Evolutionary conservation across 1,140 invertebrate genomes (phyloP).

Genomic region (Cyphomyrmex costatus): DNA sequence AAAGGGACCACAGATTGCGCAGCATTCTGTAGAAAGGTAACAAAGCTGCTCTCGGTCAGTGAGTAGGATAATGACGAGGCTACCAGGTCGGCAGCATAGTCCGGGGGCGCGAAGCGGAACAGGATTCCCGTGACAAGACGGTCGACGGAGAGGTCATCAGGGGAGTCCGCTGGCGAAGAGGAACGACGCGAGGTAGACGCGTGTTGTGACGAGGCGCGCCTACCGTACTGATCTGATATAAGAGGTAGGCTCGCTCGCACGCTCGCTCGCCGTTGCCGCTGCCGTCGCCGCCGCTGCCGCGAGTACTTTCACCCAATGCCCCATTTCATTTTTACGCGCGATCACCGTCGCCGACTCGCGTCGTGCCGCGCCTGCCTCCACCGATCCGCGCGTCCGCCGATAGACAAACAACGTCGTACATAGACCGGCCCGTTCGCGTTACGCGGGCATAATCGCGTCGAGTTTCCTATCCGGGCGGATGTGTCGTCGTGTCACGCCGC

Average conservation of each 20-base stretch:
- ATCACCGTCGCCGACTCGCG: conserved; percentile 62
- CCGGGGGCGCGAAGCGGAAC: conserved; percentile 8
- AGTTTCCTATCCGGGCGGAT: conserved; percentile 16
- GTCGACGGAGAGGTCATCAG: conserved; percentile 41
- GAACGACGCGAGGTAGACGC: conserved; percentile 42
- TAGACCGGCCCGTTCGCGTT: conserved; percentile 22
- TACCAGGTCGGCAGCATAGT: conserved; percentile 59
- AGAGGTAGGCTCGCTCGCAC: conserved; percentile 63
- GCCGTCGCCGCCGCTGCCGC: conserved; percentile 69
- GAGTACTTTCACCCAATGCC: conserved; percentile 87
- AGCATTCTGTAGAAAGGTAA: conserved; percentile 74
- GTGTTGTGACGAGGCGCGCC: conserved; percentile 59
- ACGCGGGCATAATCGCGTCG: conserved; percentile 25
- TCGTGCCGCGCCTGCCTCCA: conserved; percentile 54
- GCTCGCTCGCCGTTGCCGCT: conserved; percentile 61
- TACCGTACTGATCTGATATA: conserved; percentile 81
- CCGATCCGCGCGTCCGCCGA: conserved; percentile 3
- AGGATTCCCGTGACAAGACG: conserved; percentile 27
- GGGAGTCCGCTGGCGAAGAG: conserved; percentile 10
- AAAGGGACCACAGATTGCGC: conserved; percentile 72
- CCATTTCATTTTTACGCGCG: conserved; percentile 86
- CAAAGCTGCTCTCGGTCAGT: conserved; percentile 33
- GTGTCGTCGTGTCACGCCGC: background rate
- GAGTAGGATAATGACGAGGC: background rate
- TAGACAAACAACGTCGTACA: conserved; percentile 14